Evolutionary conservation across 2,113 vertebrate species (phyloP).

Genomic region (Tor tambroides): DNA sequence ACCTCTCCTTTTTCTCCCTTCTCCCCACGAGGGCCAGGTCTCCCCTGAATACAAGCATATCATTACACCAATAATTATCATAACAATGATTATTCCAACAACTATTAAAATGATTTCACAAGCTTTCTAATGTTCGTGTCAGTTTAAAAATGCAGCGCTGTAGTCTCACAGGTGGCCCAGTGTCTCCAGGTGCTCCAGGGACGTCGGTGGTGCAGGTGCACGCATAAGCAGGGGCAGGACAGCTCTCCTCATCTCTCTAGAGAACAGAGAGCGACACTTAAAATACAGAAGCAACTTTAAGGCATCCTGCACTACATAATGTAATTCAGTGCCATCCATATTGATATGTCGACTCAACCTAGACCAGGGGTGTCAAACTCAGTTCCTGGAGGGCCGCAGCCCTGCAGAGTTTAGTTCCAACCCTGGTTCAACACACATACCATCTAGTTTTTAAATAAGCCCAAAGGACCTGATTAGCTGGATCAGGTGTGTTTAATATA

Average conservation of each 20-base stretch:
- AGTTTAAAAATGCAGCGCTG: not conserved
- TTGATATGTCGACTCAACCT: not conserved
- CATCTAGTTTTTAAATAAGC: too few relatives aligned
- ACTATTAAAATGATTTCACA: not conserved
- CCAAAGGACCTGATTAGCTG: too few relatives aligned
- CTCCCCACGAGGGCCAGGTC: slow-evolving; percentile 83
- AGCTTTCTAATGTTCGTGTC: not conserved
- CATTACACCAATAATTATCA: not conserved
- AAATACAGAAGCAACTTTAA: not conserved
- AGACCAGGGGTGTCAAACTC: too few relatives aligned
- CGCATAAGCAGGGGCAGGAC: slow-evolving; percentile 76
- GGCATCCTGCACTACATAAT: not conserved
- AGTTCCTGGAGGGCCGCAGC: too few relatives aligned
- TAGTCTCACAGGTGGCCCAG: slow-evolving; percentile 82
- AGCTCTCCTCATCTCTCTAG: slow-evolving; percentile 86
- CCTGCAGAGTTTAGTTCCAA: too few relatives aligned
- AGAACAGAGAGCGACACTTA: not conserved
- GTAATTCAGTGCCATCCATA: not conserved
- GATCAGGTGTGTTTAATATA: too few relatives aligned
- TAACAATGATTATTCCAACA: not conserved
- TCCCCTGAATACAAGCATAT: slow-evolving; percentile 76
- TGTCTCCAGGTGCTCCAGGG: slow-evolving; percentile 80
- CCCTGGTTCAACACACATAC: too few relatives aligned
- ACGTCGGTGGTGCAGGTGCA: slow-evolving; percentile 81
- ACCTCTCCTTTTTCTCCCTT: slow-evolving; percentile 86